Evolutionary conservation across 2,113 vertebrate species (phyloP).

Genomic region (Limnothrissa miodon): DNA sequence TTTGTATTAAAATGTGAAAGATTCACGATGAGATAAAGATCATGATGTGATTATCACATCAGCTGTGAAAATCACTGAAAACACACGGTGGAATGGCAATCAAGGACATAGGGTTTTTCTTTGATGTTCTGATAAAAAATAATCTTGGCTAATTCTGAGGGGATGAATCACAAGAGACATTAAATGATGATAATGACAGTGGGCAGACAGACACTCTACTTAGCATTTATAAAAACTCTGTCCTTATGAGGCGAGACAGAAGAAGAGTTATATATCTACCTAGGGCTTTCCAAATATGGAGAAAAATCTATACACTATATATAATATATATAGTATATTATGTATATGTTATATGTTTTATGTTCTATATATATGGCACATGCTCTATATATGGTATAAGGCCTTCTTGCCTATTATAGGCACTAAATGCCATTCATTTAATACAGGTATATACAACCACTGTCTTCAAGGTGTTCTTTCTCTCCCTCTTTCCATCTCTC

Average conservation of each 20-base stretch:
- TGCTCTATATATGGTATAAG: too few relatives aligned
- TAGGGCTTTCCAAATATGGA: too few relatives aligned
- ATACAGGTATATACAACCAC: too few relatives aligned
- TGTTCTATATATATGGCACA: too few relatives aligned
- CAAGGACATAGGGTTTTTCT: neutral
- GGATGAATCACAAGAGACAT: neutral
- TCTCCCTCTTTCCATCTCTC: too few relatives aligned
- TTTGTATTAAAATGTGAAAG: neutral
- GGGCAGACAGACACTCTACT: neutral
- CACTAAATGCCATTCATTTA: too few relatives aligned
- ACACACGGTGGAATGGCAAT: neutral
- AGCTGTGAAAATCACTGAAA: neutral
- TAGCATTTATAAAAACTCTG: neutral
- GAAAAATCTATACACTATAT: too few relatives aligned
- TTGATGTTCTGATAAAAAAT: neutral
- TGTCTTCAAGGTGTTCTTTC: too few relatives aligned
- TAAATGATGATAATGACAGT: neutral
- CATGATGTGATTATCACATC: neutral
- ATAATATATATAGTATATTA: too few relatives aligned
- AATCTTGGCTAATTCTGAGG: neutral
- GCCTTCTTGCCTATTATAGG: too few relatives aligned
- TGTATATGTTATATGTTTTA: too few relatives aligned
- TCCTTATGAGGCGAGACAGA: neutral
- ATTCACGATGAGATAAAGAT: too few relatives aligned
- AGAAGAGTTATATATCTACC: neutral